Conservation (phyloP, 2,797 vertebrate species). For the Rhyacichthys aspro region DNA sequence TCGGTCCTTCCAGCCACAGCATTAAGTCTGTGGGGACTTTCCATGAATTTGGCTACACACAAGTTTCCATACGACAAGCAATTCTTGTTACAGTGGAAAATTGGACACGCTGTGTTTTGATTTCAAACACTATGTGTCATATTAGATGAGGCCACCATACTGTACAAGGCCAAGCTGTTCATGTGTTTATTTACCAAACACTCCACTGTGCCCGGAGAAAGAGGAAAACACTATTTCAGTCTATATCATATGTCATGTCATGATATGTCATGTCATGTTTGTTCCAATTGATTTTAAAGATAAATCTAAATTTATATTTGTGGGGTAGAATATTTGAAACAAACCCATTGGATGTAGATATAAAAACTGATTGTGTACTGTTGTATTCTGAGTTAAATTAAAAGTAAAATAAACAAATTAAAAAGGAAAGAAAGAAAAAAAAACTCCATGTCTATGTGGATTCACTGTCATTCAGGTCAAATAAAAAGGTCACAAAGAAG, state of each 20-base stretch:
- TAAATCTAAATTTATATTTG: too few relatives aligned
- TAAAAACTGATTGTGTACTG: too few relatives aligned
- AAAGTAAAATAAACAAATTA: too few relatives aligned
- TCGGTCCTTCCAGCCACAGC: conserved; percentile 17
- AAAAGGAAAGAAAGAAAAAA: too few relatives aligned
- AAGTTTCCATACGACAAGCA: conserved; percentile 57
- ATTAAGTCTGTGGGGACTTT: conserved; percentile 60
- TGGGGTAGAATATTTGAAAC: too few relatives aligned
- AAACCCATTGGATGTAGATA: too few relatives aligned
- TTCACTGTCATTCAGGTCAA: too few relatives aligned
- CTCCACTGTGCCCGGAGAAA: neutral
- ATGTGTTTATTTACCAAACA: conserved; percentile 36
- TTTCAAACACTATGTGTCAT: conserved; percentile 76
- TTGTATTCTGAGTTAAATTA: too few relatives aligned
- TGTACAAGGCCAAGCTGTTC: conserved; percentile 28
- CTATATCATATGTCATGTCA: too few relatives aligned
- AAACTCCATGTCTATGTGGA: too few relatives aligned
- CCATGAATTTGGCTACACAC: conserved; percentile 71
- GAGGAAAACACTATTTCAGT: neutral
- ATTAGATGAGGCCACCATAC: conserved; percentile 54
- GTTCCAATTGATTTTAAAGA: too few relatives aligned
- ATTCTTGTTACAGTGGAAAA: conserved; percentile 71
- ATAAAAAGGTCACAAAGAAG: too few relatives aligned
- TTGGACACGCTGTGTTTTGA: conserved; percentile 70
- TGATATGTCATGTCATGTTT: conserved; percentile 2